Conservation (phyloP, 2,797 vertebrate genomes). For the Acanthopagrus latus region DNA sequence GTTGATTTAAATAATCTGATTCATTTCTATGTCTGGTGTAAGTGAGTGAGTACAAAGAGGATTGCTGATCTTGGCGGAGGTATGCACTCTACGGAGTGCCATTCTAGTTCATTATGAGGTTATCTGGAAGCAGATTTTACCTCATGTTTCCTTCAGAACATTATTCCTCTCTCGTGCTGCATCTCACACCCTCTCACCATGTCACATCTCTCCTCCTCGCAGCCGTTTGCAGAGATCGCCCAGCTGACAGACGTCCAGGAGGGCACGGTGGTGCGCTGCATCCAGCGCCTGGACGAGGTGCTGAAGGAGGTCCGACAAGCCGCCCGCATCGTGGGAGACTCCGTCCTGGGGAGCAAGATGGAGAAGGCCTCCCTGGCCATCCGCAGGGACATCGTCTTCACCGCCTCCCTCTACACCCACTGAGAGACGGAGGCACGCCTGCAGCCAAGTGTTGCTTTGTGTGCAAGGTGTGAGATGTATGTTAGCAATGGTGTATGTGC, state of each 20-base stretch:
- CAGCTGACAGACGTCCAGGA: conserved; percentile 92
- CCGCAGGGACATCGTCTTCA: conserved; percentile 94
- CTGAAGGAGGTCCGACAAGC: conserved; percentile 93
- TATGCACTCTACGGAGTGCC: too few species aligned
- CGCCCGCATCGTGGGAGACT: conserved; percentile 92
- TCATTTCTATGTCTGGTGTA: too few species aligned
- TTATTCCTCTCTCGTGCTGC: not conserved
- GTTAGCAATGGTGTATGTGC: conserved; percentile 53
- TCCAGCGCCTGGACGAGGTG: conserved; percentile 94
- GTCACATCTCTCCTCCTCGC: not conserved
- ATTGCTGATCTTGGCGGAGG: too few species aligned
- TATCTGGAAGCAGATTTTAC: too few species aligned
- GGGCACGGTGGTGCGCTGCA: conserved; percentile 93
- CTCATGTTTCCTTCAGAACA: not conserved
- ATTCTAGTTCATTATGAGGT: too few species aligned
- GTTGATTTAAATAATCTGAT: too few species aligned
- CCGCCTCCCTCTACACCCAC: conserved; percentile 94
- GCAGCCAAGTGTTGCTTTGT: conserved; percentile 26
- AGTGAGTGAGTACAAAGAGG: too few species aligned
- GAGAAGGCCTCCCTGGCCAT: conserved; percentile 91
- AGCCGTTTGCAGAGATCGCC: conserved; percentile 93
- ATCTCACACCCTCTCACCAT: not conserved
- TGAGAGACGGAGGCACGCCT: conserved; percentile 72
- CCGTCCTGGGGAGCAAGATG: conserved; percentile 94
- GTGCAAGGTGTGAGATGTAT: conserved; percentile 31